Evolutionary conservation across 2,888 invertebrate species (phyloP), one percentile per base, ranked within the genome.

Genomic region (Cyclophora punctaria): DNA sequence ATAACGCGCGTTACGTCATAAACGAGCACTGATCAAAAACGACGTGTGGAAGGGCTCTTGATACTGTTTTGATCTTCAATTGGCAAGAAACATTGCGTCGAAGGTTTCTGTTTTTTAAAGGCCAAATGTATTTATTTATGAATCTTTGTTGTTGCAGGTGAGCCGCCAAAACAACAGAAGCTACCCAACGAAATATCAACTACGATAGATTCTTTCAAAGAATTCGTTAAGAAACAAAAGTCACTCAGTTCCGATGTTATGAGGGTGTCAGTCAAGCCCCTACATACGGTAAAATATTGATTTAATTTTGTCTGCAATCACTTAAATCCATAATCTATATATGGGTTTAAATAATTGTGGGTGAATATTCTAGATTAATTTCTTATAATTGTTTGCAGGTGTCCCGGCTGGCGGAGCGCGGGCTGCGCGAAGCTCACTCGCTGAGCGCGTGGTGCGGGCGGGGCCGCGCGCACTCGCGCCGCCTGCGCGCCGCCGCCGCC

Each of bases 211-310:
- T 86, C 90, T 2, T 94, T 97, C 69, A 96, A 96, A 86, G 92
- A 92, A 51, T 93, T 94, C 75, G 94, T 97, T 0, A 96, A 96
- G 82, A 93, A 94, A 52, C 96, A 97, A 73, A 97, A 97, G 77
- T 88, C 91, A 0, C 87, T 94, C 41, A 93, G 94, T 55, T 95
- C 96, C 0, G 96, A 96, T 67, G 93, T 97, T 45, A 93, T 95
- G 65, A 85, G 95, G 49, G 92, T 90, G 0, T 91, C 91, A 0
- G 89, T 83, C 46, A 87, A 88, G 60, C 89, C 89, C 2, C 58
- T 89, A 48, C 77, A 89, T 51, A 86, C 87, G 76, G 88, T 83
- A 60, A 20, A 20, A 20, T 20, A 20, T 20, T 20, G 20, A 20
- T 20, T 20, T 20, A 20, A 20, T 20, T 20, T 20, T 20, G 1